These are phyloP conservation scores for Ylistrum balloti DNA, from an alignment of 1,140 invertebrate species.

Conservation along the genomic window DNA sequence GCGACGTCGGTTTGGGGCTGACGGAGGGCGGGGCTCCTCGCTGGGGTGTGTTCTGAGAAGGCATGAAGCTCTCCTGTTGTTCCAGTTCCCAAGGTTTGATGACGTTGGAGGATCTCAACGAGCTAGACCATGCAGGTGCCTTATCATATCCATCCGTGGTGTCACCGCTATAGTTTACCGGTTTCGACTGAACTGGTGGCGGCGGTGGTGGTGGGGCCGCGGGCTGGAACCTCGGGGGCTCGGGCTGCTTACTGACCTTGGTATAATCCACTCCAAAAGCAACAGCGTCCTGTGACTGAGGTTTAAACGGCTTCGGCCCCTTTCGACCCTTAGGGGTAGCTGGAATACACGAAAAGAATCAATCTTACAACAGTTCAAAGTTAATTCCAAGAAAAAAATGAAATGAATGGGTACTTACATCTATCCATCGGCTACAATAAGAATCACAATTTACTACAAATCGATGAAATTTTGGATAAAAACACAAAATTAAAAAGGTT, in stretches of 20 bases:
- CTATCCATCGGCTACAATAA: no score
- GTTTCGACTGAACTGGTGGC: conserved; percentile 52
- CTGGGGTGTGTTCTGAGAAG: conserved; percentile 47
- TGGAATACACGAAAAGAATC: conserved; percentile 33
- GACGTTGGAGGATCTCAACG: conserved; percentile 41
- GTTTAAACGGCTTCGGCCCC: conserved; percentile 43
- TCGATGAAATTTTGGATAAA: no score
- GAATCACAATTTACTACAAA: no score
- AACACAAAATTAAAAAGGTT: no score
- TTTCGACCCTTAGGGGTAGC: conserved; percentile 54
- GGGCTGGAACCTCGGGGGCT: conserved; percentile 45
- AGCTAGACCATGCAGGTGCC: conserved; percentile 45
- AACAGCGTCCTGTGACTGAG: conserved; percentile 5
- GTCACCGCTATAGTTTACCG: conserved; percentile 58
- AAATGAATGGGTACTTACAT: conserved; percentile 27
- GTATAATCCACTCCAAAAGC: conserved; percentile 74
- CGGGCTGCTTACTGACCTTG: conserved; percentile 49
- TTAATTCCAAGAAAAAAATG: no score
- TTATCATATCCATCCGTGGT: neutral
- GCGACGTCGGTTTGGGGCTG: conserved; percentile 64
- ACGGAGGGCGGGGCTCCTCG: conserved; percentile 55
- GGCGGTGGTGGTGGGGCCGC: conserved; percentile 64
- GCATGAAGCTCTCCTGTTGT: conserved; percentile 58
- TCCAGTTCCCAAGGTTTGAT: conserved; percentile 76
- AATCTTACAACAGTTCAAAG: neutral